phyloP scores from a whole-genome alignment of 1,140 invertebrate genomes.

The Drosophila burlai region DNA sequence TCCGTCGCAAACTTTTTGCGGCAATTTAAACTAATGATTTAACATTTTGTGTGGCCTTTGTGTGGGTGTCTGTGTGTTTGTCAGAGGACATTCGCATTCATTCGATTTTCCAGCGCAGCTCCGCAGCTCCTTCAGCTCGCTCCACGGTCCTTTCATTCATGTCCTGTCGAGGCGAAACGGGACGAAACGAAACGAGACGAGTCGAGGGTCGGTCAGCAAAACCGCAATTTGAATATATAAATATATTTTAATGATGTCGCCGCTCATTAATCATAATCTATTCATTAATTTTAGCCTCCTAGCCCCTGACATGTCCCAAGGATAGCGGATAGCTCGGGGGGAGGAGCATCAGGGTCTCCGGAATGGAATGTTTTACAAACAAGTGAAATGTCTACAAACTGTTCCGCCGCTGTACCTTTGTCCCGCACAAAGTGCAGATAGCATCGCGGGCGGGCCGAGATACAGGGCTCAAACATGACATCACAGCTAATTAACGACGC shows the following conservation, averaged over 20 bases:
- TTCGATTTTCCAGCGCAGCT: slow-evolving; percentile 22
- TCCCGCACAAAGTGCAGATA: slow-evolving; percentile 65
- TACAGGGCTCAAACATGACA: slow-evolving; percentile 64
- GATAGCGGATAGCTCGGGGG: no score
- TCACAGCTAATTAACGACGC: slow-evolving; percentile 72
- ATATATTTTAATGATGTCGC: slow-evolving; percentile 84
- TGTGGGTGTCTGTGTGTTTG: slow-evolving; percentile 51
- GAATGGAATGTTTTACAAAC: slow-evolving; percentile 59
- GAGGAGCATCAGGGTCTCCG: background rate
- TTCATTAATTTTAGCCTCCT: slow-evolving; percentile 78
- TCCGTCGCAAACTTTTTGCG: slow-evolving; percentile 70
- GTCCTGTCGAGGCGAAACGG: slow-evolving; percentile 45
- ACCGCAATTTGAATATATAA: slow-evolving; percentile 82
- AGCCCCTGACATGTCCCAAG: slow-evolving; percentile 33
- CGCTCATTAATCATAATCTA: slow-evolving; percentile 84
- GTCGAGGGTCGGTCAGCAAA: slow-evolving; percentile 63
- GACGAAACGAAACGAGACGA: slow-evolving; percentile 21
- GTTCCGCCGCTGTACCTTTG: slow-evolving; percentile 58
- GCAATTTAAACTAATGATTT: slow-evolving; percentile 82
- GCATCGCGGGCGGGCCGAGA: slow-evolving; percentile 44
- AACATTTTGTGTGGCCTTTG: slow-evolving; percentile 67
- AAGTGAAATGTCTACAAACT: slow-evolving; percentile 57
- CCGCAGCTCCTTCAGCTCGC: background rate
- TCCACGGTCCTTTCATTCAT: slow-evolving; percentile 44
- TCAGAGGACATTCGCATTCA: slow-evolving; percentile 74